Evolutionary conservation across 1,140 invertebrate species (phyloP).

Genomic region (Calephelis nemesis): DNA sequence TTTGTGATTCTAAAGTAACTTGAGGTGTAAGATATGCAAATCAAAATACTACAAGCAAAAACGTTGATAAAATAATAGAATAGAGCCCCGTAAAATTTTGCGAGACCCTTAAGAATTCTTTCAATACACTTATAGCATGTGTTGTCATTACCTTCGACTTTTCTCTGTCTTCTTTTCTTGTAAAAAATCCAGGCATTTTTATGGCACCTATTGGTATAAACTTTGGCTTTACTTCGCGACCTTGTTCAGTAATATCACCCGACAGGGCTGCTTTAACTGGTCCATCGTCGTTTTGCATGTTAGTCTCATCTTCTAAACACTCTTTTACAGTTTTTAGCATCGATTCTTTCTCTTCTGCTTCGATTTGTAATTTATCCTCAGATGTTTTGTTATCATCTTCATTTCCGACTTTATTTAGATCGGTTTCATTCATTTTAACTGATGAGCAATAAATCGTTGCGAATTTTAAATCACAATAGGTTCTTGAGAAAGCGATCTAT

Average conservation of each 20-base stretch:
- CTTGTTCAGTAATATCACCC: slow-evolving; percentile 82
- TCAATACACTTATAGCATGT: background rate
- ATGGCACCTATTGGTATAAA: slow-evolving; percentile 91
- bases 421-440: slow-evolving; percentile 53
- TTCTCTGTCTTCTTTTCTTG: slow-evolving; percentile 86
- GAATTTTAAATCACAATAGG: background rate
- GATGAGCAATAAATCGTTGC: no score
- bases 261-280: slow-evolving; percentile 78
- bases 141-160: slow-evolving; percentile 60
- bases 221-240: slow-evolving; percentile 86
- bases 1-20: no score
- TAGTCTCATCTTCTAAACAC: slow-evolving; percentile 56
- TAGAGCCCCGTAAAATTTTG: no score
- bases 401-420: slow-evolving; percentile 60
- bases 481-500: background rate
- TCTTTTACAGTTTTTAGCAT: slow-evolving; percentile 84
- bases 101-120: no score
- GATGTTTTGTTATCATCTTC: slow-evolving; percentile 80
- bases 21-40: no score
- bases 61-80: no score
- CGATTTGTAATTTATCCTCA: slow-evolving; percentile 86
- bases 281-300: slow-evolving; percentile 74
- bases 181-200: slow-evolving; percentile 90
- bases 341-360: slow-evolving; percentile 85
- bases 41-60: no score